These are phyloP conservation scores for Brachymystax lenok DNA, from an alignment of 2,797 vertebrate genomes.

Conservation along the genomic window DNA sequence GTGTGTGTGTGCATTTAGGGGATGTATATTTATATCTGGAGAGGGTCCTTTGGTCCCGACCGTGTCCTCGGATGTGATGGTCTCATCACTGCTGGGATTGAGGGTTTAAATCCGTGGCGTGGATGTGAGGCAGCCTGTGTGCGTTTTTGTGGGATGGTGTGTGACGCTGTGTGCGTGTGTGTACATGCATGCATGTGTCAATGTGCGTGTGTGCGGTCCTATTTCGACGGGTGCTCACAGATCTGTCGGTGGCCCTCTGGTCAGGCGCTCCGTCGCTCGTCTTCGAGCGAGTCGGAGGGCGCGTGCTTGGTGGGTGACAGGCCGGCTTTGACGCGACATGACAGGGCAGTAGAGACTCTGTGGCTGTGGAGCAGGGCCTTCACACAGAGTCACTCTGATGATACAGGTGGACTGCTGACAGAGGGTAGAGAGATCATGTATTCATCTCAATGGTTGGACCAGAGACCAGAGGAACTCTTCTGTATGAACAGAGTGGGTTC, in stretches of 20 bases:
- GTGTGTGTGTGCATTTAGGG: background rate
- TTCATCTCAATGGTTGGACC: slow-evolving; percentile 41
- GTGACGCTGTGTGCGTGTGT: slow-evolving; percentile 13
- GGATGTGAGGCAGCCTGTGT: slow-evolving; percentile 21
- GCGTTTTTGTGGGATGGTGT: background rate
- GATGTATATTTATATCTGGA: slow-evolving; percentile 42
- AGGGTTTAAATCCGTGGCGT: slow-evolving; percentile 39
- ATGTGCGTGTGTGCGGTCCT: slow-evolving; percentile 39
- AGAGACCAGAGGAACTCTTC: background rate
- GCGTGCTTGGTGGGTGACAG: slow-evolving; percentile 45
- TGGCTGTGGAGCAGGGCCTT: background rate
- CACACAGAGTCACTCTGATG: background rate
- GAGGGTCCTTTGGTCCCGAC: slow-evolving; percentile 47
- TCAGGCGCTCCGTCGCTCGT: slow-evolving; percentile 58
- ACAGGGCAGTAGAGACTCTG: slow-evolving; percentile 12
- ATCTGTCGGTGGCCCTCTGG: slow-evolving; percentile 70
- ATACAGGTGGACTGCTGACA: background rate
- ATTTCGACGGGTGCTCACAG: slow-evolving; percentile 71
- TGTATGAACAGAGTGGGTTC: slow-evolving; percentile 76
- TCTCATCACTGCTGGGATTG: slow-evolving; percentile 56
- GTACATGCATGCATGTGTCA: slow-evolving; percentile 23
- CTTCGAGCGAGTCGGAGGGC: slow-evolving; percentile 49
- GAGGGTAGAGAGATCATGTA: slow-evolving; percentile 28
- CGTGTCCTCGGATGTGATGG: slow-evolving; percentile 48
- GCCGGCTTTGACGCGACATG: slow-evolving; percentile 43